These are phyloP conservation scores for Onychorhynchus coronatus DNA, from an alignment of 2,113 vertebrate species.

Conservation along the genomic window DNA sequence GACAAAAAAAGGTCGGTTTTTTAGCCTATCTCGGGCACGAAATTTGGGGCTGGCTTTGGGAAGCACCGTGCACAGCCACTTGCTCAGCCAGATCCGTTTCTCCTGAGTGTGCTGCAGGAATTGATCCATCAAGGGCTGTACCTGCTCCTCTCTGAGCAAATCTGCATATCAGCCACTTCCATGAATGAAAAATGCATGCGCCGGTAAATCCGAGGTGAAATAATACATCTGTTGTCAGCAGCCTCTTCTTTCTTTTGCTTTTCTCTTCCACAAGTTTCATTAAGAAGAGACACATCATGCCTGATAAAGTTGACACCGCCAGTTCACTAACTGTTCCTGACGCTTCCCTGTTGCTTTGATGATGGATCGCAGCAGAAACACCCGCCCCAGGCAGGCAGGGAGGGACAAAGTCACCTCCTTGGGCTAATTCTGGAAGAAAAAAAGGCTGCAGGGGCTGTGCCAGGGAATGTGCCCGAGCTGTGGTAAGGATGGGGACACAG, in stretches of 20 bases:
- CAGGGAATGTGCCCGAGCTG: not conserved
- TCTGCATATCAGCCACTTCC: not conserved
- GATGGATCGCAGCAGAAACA: not conserved
- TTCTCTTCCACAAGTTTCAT: not conserved
- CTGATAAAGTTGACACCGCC: slow-evolving; percentile 17
- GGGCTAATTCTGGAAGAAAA: not conserved
- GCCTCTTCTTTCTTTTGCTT: not conserved
- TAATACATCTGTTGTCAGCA: slow-evolving; percentile 34
- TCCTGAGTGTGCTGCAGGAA: not conserved
- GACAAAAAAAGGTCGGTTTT: not conserved
- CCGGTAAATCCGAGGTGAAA: not conserved
- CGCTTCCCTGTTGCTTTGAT: not conserved
- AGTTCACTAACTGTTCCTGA: slow-evolving; percentile 37
- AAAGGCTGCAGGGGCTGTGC: not conserved
- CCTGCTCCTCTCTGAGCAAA: not conserved
- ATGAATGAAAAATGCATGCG: slow-evolving; percentile 6
- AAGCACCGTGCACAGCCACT: accelerated
- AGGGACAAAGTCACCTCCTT: not conserved
- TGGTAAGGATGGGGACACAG: accelerated
- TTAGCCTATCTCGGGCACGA: not conserved
- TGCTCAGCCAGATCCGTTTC: not conserved
- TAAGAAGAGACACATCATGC: not conserved
- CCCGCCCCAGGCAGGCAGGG: not conserved
- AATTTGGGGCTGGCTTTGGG: not conserved
- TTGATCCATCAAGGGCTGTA: not conserved